Percentiles rank a stretch among this genome's conserved stretches.
Evolutionary conservation across 2,888 invertebrate species (phyloP).

Genomic region (Empis livida): DNA sequence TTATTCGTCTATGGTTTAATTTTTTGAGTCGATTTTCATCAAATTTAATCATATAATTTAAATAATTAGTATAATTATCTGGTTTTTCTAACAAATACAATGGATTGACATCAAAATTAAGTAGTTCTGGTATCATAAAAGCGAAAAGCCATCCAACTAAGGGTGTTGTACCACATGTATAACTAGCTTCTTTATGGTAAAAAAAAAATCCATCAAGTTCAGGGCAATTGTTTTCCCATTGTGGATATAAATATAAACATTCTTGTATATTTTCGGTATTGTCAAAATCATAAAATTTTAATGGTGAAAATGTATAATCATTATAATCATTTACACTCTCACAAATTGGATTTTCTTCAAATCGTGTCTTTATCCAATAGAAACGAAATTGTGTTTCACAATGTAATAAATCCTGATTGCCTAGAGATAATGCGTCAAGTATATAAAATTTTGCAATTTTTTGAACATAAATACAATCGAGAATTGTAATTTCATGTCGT

Average conservation of each 20-base stretch:
- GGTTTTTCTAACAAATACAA: slow-evolving; percentile 38
- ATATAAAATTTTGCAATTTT: slow-evolving; percentile 53
- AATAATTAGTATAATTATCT: slow-evolving; percentile 38
- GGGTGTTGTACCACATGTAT: slow-evolving; percentile 67
- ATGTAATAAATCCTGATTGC: slow-evolving; percentile 24
- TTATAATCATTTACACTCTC: slow-evolving; percentile 15
- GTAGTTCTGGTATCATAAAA: slow-evolving; percentile 72
- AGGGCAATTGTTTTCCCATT: slow-evolving; percentile 32
- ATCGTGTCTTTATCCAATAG: slow-evolving; percentile 66
- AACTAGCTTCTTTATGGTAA: slow-evolving; percentile 73
- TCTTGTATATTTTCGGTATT: slow-evolving; percentile 18
- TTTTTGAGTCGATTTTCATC: slow-evolving; percentile 26
- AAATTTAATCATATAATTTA: slow-evolving; percentile 41
- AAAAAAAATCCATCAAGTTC: slow-evolving; percentile 78
- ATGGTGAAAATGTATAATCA: slow-evolving; percentile 19
- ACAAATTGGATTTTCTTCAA: slow-evolving; percentile 41
- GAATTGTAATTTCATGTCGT: slow-evolving; percentile 30
- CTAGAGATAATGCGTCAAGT: slow-evolving; percentile 51
- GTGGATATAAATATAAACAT: slow-evolving; percentile 23
- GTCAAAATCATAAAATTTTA: slow-evolving; percentile 23
- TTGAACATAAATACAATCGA: slow-evolving; percentile 72
- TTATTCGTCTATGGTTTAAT: background rate
- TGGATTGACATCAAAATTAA: slow-evolving; percentile 29
- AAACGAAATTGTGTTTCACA: slow-evolving; percentile 59
- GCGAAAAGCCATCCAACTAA: slow-evolving; percentile 86